These are phyloP conservation scores for Caerostris extrusa DNA, from an alignment of 1,140 invertebrate genomes.

Conservation along the genomic window DNA sequence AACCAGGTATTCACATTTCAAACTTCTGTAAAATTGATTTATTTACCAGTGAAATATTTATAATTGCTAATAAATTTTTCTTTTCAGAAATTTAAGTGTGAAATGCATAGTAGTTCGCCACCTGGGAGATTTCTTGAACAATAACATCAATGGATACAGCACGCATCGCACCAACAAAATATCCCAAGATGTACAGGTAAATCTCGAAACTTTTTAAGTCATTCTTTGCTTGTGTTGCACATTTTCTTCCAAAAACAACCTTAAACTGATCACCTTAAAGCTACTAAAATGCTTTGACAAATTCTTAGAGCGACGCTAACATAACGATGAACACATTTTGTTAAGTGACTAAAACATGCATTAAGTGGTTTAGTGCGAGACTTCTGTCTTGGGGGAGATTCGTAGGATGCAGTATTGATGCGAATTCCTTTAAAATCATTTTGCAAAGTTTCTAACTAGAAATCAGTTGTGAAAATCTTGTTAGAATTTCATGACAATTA, in stretches of 20 bases:
- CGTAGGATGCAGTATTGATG: too few relatives aligned
- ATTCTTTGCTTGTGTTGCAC: background rate
- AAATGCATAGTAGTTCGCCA: conserved; percentile 44
- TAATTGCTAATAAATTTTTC: background rate
- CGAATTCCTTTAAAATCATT: too few relatives aligned
- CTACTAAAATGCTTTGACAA: too few relatives aligned
- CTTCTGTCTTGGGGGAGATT: too few relatives aligned
- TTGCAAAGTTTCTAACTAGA: too few relatives aligned
- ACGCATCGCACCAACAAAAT: background rate
- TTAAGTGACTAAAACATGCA: too few relatives aligned
- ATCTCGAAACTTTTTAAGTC: background rate
- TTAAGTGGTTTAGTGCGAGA: too few relatives aligned
- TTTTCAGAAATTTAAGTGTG: conserved; percentile 34
- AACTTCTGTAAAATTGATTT: background rate
- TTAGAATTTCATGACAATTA: too few relatives aligned
- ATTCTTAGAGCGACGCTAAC: too few relatives aligned
- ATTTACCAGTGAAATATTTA: background rate
- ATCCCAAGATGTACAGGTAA: conserved; percentile 28
- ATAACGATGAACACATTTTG: too few relatives aligned
- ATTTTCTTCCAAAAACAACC: background rate
- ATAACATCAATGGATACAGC: conserved; percentile 50
- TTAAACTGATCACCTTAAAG: too few relatives aligned
- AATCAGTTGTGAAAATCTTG: too few relatives aligned
- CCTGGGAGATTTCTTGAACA: conserved; percentile 30
- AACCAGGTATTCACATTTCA: conserved; percentile 80